Base-by-base conservation (phyloP, 2,113 vertebrate species). In the Halichoerus grypus region DNA sequence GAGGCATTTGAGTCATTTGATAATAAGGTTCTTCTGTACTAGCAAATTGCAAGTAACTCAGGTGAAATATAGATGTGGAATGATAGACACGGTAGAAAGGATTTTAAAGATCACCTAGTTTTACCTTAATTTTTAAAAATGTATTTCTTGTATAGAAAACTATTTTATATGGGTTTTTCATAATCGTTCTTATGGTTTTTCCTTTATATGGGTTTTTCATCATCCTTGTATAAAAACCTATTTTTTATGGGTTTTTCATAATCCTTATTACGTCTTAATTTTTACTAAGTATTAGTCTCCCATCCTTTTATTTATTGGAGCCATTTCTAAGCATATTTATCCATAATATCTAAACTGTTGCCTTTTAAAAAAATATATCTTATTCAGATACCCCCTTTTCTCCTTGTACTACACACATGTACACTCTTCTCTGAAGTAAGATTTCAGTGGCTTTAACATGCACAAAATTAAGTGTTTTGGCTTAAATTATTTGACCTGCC, bases 31-130 rank as follows among this genome's bases (percentile, higher is more conserved):
- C 71, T 46, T 33, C 65, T 36, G 1, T 24, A 21, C 36, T 42
- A 16, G 33, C 28, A 28, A 6, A 39, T 18, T 26, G 33, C 33
- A 33, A 18, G 19, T 33, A 18, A 57, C 11, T n/a, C 28, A 21
- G 36, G 61, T 31, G 46, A 63, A 51, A 21, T 4, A 5, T 3
- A 59, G 18, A 5, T 2, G 0, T 0, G 10, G 7, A 71, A 1
- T 16, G 28, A 3, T 12, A 5, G 49, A 11, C 12, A 1, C 42
- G 26, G 53, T 11, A 24, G 84, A 63, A 63, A 65, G 61, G 59
- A 8, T 42, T 69, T 51, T 63, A 24, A 57, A 55, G 15, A 24
- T 71, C 16, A 61, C 51, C 33, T 80, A 9, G 4, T 69, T 71
- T 55, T 28, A 55, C 14, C 8, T 63, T 61, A 69, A 26, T n/a